Conservation (phyloP, 2,888 invertebrate species). For the Dysmachus trigonus region DNA sequence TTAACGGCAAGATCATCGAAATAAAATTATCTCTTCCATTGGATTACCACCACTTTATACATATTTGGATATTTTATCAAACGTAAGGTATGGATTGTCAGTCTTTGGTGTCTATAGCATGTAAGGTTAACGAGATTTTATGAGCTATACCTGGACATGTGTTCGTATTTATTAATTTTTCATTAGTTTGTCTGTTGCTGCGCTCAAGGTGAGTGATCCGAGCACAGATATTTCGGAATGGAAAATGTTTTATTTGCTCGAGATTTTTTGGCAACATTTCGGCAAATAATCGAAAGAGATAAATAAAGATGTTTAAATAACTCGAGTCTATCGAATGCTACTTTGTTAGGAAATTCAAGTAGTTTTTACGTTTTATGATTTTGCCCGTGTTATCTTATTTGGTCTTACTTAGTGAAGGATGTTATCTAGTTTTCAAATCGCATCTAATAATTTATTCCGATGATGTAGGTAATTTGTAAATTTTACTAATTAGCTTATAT, state of each 20-base stretch:
- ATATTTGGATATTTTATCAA: slow-evolving; percentile 34
- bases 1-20: neutral
- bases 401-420: neutral
- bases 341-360: neutral
- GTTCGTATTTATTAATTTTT: neutral
- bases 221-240: neutral
- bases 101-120: neutral
- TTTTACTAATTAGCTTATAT: neutral
- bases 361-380: neutral
- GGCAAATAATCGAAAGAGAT: neutral
- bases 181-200: neutral
- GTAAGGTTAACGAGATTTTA: slow-evolving; percentile 23
- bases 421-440: neutral
- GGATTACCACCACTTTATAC: slow-evolving; percentile 28
- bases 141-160: neutral
- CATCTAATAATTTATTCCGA: neutral
- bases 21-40: neutral
- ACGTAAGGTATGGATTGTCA: slow-evolving; percentile 18
- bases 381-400: neutral
- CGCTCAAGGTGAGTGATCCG: slow-evolving; percentile 1
- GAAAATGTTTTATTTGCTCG: neutral
- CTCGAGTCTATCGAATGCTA: neutral
- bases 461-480: neutral
- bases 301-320: neutral
- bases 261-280: neutral